These are phyloP conservation scores for Argentina silus DNA, from an alignment of 2,797 vertebrate genomes.

Conservation along the genomic window DNA sequence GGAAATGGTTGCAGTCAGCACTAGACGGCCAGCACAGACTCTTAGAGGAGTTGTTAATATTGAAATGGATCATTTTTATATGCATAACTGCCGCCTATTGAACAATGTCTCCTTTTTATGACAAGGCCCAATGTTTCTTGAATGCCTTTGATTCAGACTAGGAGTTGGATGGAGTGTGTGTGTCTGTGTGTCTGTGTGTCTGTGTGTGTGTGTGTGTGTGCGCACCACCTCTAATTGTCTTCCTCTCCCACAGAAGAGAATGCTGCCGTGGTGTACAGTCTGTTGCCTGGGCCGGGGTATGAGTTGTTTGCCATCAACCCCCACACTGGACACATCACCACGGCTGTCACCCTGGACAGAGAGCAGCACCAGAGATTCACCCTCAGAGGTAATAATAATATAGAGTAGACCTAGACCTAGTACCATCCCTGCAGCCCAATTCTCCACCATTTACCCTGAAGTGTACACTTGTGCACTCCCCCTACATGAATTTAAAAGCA, in stretches of 20 bases:
- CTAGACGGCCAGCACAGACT: not conserved
- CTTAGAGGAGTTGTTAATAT: slow-evolving; percentile 3
- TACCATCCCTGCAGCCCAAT: too few species aligned
- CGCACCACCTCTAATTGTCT: not conserved
- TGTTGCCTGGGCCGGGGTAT: slow-evolving; percentile 82
- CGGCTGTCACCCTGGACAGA: slow-evolving; percentile 82
- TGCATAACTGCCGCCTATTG: slow-evolving; percentile 11
- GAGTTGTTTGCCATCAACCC: slow-evolving; percentile 85
- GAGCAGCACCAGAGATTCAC: slow-evolving; percentile 81
- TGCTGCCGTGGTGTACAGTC: slow-evolving; percentile 73
- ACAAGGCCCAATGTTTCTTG: not conserved
- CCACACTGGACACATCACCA: slow-evolving; percentile 83
- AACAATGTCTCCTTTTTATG: slow-evolving; percentile 7
- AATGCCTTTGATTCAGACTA: not conserved
- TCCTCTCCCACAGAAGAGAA: slow-evolving; percentile 67
- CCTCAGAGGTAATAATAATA: slow-evolving; percentile 83
- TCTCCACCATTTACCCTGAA: not conserved
- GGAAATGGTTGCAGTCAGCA: not conserved
- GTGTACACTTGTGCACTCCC: not conserved
- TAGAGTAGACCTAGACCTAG: too few species aligned
- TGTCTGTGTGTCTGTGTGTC: slow-evolving; percentile 1
- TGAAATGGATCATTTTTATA: slow-evolving; percentile 12
- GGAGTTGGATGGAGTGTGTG: not conserved
- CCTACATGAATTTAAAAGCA: too few species aligned
- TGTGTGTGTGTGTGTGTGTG: slow-evolving; percentile 14